Conservation (phyloP, 1,140 invertebrate species). For the Nomia melanderi region DNA sequence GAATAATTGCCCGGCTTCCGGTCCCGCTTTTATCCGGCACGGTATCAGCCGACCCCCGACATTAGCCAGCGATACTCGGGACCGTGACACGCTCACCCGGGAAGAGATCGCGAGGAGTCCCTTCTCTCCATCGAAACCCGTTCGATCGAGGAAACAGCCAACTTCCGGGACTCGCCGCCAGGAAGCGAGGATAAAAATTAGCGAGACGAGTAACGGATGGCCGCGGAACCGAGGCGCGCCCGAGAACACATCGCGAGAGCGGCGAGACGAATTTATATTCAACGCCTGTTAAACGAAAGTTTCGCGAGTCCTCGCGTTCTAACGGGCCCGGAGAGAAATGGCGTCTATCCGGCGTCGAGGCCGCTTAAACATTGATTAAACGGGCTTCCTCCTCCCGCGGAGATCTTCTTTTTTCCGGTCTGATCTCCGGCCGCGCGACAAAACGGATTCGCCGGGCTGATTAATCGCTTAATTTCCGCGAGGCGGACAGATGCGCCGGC, state of each 20-base stretch:
- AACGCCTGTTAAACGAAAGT: constrained; percentile 20
- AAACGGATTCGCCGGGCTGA: constrained; percentile 49
- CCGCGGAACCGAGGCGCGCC: background rate
- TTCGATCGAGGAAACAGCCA: no score
- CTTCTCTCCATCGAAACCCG: background rate
- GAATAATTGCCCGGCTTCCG: constrained; percentile 72
- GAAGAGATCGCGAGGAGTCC: background rate
- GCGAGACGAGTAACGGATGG: constrained; percentile 6
- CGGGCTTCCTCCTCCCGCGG: background rate
- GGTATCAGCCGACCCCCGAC: constrained; percentile 21
- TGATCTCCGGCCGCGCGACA: background rate
- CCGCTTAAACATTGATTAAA: constrained; percentile 12
- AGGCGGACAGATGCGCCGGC: background rate
- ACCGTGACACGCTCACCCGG: constrained; percentile 8
- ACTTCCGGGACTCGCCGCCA: no score
- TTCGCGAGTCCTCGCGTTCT: background rate
- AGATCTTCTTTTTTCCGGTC: background rate
- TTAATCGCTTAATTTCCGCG: constrained; percentile 71
- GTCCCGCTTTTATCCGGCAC: constrained; percentile 61
- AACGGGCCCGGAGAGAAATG: constrained; percentile 13
- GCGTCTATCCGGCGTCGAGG: background rate
- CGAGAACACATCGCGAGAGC: background rate
- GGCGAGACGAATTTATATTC: background rate
- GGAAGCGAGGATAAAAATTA: no score
- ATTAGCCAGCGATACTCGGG: constrained; percentile 25